Percentiles rank a stretch among this genome's conserved stretches.
These are phyloP conservation scores for Urocynchramus pylzowi DNA, from an alignment of 2,113 vertebrate genomes.

Conservation along the genomic window DNA sequence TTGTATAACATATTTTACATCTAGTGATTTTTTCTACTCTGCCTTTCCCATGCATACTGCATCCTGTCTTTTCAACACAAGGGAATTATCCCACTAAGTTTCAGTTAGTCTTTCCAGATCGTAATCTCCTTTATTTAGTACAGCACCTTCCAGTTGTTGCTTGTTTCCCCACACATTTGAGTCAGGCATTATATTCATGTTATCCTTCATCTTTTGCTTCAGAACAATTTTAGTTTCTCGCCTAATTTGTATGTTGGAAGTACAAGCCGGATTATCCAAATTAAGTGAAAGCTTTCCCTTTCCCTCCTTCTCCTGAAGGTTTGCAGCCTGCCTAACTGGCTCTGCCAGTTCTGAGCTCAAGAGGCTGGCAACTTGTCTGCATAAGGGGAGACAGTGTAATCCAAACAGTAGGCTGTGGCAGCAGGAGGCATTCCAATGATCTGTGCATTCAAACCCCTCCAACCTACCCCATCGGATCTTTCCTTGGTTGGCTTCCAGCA, in stretches of 20 bases:
- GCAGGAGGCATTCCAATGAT: conserved; percentile 49
- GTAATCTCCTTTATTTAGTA: conserved; percentile 40
- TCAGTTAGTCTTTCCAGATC: conserved; percentile 48
- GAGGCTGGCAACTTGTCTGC: conserved; percentile 40
- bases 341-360: conserved; percentile 39
- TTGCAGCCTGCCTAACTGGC: conserved; percentile 48
- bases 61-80: conserved; percentile 36
- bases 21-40: neutral
- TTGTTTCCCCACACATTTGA: conserved; percentile 45
- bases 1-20: neutral
- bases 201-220: conserved; percentile 58
- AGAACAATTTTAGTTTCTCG: conserved; percentile 57
- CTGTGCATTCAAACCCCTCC: neutral
- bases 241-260: conserved; percentile 68
- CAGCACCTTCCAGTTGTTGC: conserved; percentile 53
- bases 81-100: conserved; percentile 36
- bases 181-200: conserved; percentile 35
- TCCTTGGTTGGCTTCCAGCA: conserved; percentile 2
- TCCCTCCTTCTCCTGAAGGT: conserved; percentile 51
- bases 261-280: conserved; percentile 53
- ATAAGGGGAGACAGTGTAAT: conserved; percentile 37
- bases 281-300: conserved; percentile 57
- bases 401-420: neutral
- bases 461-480: neutral
- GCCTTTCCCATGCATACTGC: neutral